Evolutionary conservation across 2,113 vertebrate genomes (phyloP).

Genomic region (human (Homo sapiens)): DNA sequence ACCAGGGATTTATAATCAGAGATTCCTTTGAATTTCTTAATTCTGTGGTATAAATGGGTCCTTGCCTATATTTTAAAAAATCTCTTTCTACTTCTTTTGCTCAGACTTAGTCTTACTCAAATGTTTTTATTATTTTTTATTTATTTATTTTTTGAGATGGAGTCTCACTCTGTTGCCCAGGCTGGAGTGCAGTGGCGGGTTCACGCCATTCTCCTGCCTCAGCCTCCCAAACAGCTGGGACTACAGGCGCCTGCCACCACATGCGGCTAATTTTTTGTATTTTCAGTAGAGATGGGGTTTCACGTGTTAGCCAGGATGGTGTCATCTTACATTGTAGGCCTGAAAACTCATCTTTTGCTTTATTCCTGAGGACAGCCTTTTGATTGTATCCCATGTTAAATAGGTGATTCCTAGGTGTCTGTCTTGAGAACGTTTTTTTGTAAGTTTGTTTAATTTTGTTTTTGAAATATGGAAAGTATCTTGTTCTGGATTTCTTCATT

Average conservation of each 20-base stretch:
- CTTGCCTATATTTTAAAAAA: neutral
- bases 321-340: neutral
- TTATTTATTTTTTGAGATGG: too few species aligned
- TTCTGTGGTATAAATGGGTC: neutral
- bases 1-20: neutral
- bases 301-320: too few species aligned
- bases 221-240: too few species aligned
- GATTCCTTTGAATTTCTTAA: constrained; percentile 32
- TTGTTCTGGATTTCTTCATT: neutral
- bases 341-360: neutral
- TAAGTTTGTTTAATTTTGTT: neutral
- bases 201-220: too few species aligned
- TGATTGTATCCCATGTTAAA: neutral
- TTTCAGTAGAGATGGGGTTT: too few species aligned
- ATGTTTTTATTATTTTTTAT: neutral
- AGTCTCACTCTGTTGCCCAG: too few species aligned
- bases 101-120: neutral
- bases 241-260: too few species aligned
- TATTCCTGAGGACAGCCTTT: neutral
- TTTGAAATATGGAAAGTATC: neutral
- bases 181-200: too few species aligned
- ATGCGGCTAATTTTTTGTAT: too few species aligned
- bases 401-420: neutral
- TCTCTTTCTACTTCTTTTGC: neutral
- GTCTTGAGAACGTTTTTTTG: neutral